Evolutionary conservation across 2,888 invertebrate genomes (phyloP), one percentile per base, ranked within the genome.

Genomic region (Drosophila kuntzei): DNA sequence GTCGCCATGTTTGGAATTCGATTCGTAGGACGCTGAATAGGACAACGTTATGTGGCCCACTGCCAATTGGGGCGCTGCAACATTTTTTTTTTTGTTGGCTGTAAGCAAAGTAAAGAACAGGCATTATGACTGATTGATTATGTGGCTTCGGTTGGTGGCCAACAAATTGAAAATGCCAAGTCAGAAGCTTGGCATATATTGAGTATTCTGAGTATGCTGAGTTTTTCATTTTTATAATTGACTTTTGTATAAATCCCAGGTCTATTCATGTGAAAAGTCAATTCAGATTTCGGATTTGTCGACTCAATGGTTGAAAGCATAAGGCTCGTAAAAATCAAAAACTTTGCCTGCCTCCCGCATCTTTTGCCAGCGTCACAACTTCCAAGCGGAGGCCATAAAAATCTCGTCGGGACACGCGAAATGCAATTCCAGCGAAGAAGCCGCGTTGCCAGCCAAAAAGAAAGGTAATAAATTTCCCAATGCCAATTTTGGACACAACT

Each of bases 401-500:
- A 46, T 43, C 25, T 25, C 36, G 46, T 5, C 51, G 51, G 47
- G 25, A 32, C 34, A 34, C 16, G 12, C 60, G 41, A 64, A 64
- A 58, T 67, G 67, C 75, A 64, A 78, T 78, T 64, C 58, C 22
- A 44, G 43, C 36, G 18, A 41, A 60, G 62, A 66, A 60, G 75
- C 29, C 53, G 16, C 64, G 25, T 77, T 37, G 55, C 27, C 49
- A 50, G 54, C 65, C 81, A 78, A 71, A 78, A 84, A 83, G 67
- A 72, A 76, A 79, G 73, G 89, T 76, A 79, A 85, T 85, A 85
- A 85, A 85, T 85, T 84, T 79, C 69, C 65, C 69, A 80, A 63
- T 67, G 59, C 71, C 79, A 80, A 85, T 82, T 79, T 75, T 80
- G 80, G 89, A 76, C 89, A 89, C 76, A 76, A 71, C 75, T 71